phyloP scores from a whole-genome alignment of 2,797 vertebrate species.

The Cyprinodon diabolis region DNA sequence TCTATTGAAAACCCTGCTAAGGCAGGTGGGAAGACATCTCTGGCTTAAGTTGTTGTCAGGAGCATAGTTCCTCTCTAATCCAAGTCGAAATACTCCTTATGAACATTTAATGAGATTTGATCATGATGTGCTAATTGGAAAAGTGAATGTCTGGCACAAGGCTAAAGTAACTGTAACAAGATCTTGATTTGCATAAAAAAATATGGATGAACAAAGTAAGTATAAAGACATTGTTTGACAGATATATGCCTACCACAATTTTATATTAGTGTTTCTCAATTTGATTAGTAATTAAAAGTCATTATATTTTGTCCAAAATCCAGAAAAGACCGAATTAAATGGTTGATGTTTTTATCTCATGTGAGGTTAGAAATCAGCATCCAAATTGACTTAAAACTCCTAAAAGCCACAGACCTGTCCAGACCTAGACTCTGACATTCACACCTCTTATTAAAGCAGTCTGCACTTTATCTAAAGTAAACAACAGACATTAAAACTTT shows the following conservation, averaged over 20 bases:
- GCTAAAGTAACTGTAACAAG: background rate
- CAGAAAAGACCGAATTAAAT: background rate
- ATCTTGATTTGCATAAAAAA: background rate
- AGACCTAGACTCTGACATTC: too few relatives aligned
- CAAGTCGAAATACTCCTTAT: too few relatives aligned
- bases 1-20: background rate
- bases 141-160: background rate
- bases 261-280: background rate
- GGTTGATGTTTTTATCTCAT: background rate
- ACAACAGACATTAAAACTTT: background rate
- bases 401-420: too few relatives aligned
- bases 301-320: background rate
- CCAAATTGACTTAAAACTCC: too few relatives aligned
- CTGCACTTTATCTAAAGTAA: too few relatives aligned
- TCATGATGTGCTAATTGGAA: too few relatives aligned
- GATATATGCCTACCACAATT: background rate
- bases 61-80: too few relatives aligned
- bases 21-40: too few relatives aligned
- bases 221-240: background rate
- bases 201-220: background rate
- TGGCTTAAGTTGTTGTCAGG: too few relatives aligned
- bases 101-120: too few relatives aligned
- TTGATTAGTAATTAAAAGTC: background rate
- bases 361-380: background rate
- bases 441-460: too few relatives aligned